Percentiles rank a stretch among this genome's conserved stretches.
phyloP scores from a whole-genome alignment of 2,888 invertebrate species.

The Siphlonurus alternatus region DNA sequence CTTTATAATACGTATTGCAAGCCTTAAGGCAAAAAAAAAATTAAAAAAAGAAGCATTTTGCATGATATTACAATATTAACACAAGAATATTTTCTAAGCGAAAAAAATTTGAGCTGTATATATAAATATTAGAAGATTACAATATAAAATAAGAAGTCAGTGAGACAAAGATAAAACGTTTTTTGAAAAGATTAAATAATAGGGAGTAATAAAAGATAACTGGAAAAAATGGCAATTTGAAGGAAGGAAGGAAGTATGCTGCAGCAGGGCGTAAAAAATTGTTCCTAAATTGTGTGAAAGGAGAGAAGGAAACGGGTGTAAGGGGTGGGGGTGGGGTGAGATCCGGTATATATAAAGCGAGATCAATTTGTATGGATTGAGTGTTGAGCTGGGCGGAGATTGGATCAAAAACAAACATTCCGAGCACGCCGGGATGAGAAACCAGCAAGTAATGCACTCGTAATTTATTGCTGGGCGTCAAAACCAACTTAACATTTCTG shows the following conservation, averaged over 20 bases:
- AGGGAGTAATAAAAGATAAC: background rate
- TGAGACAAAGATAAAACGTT: background rate
- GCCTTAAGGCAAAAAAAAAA: too few relatives aligned
- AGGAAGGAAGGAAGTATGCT: background rate
- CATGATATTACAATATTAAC: too few relatives aligned
- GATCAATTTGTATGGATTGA: background rate
- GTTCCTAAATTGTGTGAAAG: background rate
- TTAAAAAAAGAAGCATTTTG: too few relatives aligned
- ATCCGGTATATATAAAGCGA: background rate
- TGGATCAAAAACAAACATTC: background rate
- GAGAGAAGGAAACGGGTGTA: background rate
- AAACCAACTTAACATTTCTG: too few relatives aligned
- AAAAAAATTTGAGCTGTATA: background rate
- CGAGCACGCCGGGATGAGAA: background rate
- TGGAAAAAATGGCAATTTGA: background rate
- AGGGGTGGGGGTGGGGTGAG: background rate
- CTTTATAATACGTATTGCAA: too few relatives aligned
- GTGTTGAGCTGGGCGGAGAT: background rate
- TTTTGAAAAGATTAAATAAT: background rate
- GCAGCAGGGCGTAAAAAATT: background rate
- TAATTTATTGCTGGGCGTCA: background rate
- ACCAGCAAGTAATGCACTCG: background rate
- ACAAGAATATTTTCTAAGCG: too few relatives aligned
- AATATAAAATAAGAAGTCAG: background rate
- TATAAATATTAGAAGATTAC: background rate